phyloP scores from a whole-genome alignment of 2,888 invertebrate species.

The Spodoptera exigua region DNA sequence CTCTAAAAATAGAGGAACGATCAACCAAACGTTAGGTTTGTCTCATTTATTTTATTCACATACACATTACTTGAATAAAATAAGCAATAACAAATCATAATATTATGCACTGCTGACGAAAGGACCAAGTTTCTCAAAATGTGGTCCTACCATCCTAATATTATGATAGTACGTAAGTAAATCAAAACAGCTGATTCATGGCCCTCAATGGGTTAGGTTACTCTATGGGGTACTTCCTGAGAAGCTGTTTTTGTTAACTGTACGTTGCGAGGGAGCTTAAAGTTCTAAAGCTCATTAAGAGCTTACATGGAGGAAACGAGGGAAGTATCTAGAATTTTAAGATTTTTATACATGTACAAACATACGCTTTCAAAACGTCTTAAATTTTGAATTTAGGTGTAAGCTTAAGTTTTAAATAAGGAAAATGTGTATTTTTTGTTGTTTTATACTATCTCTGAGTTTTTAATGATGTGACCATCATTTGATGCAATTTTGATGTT shows the following conservation, averaged over 20 bases:
- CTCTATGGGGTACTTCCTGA: conserved; percentile 10
- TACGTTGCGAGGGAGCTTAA: background rate
- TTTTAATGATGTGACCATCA: too few species aligned
- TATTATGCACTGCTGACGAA: conserved; percentile 3
- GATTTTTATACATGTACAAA: background rate
- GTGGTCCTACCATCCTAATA: conserved; percentile 2
- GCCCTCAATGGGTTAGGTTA: conserved; percentile 22
- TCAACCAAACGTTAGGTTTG: too few species aligned
- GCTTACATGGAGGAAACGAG: background rate
- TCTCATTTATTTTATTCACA: too few species aligned
- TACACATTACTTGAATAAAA: too few species aligned
- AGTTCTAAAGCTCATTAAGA: conserved; percentile 3
- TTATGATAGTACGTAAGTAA: conserved; percentile 21
- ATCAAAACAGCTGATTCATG: conserved; percentile 40
- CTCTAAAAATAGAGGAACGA: too few species aligned
- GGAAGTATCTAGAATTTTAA: background rate
- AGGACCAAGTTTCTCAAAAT: conserved; percentile 12
- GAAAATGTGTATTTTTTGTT: too few species aligned
- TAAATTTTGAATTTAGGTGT: too few species aligned
- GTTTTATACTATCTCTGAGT: too few species aligned
- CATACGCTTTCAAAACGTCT: too few species aligned
- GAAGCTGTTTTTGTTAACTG: conserved; percentile 11
- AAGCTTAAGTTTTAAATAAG: too few species aligned
- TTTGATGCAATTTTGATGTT: too few species aligned
- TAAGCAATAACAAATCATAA: too few species aligned